Base-by-base conservation (phyloP, 2,888 invertebrate species). In the Tyria jacobaeae region DNA sequence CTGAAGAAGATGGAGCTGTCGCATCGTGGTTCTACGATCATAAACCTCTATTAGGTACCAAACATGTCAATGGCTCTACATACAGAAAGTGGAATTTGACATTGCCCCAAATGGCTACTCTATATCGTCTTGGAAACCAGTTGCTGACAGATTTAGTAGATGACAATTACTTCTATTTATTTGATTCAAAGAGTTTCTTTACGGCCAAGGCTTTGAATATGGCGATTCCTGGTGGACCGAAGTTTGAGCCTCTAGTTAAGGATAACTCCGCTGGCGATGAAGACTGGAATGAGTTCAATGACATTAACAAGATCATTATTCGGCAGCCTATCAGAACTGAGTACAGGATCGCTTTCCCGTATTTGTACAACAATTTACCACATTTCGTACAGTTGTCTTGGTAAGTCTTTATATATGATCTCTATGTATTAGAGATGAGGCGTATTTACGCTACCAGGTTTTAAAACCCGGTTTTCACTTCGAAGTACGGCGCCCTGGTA, bases 241-340 rank as follows among this genome's bases (percentile, higher is more conserved):
- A 99, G 90, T 99, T 99, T 94, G 99, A 99, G 88, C 99, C 99
- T 0, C 94, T 99, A 6, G 99, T 99, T 21, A 99, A 99, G 85
- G 99, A 99, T 89, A 97, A 98, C 80, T 99, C 98, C 82, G 97
- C 98, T 57, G 98, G 98, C 1, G 99, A 99, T 94, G 99, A 99
- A 93, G 99, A 99, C 89, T 99, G 99, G 99, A 99, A 99, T 92
- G 99, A 99, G 92, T 99, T 99, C 85, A 99, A 99, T 94, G 99
- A 99, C 85, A 99, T 99, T 77, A 99, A 99, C 90, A 99, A 99
- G 94, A 99, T 99, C 80, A 99, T 99, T 71, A 99, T 99, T 78
- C 95, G 99, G 10, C 99, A 99, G 85, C 99, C 99, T 3, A 98
- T 99, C 75, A 95, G 99, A 70, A 99, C 99, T 0, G 99, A 99